phyloP scores from a whole-genome alignment of 2,797 vertebrate genomes.

The Gallinago solitaria region DNA sequence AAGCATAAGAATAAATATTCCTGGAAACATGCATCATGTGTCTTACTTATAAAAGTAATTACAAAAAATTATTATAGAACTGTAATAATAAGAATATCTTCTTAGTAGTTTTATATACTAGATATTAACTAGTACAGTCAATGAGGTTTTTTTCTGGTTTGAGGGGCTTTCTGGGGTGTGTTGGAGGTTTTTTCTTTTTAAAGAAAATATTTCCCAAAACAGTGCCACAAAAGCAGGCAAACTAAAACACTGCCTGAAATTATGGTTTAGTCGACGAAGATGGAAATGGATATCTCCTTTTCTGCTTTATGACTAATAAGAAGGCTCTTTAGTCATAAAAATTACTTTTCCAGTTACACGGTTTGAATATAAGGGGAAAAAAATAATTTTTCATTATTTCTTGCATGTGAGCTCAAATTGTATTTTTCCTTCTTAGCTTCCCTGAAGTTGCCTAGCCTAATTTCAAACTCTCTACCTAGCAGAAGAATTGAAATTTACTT shows the following conservation, averaged over 20 bases:
- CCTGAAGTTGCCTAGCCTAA: background rate
- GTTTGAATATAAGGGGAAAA: background rate
- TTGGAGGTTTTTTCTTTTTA: background rate
- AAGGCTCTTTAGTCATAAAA: background rate
- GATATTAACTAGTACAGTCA: background rate
- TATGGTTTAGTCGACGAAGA: background rate
- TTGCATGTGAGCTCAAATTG: background rate
- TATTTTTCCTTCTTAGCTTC: background rate
- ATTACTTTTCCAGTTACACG: background rate
- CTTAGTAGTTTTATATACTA: background rate
- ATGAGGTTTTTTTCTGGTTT: background rate
- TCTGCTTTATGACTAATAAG: background rate
- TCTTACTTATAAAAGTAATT: background rate
- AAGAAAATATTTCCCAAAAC: constrained; percentile 1
- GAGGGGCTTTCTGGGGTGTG: no score
- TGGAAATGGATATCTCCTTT: background rate
- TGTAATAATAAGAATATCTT: background rate
- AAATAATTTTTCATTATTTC: background rate
- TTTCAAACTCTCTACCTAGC: background rate
- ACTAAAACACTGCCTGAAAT: background rate
- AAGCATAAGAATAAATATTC: background rate
- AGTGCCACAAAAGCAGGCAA: background rate
- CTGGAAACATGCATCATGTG: background rate
- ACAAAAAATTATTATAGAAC: background rate
- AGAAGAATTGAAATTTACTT: background rate